Evolutionary conservation across 1,140 invertebrate genomes (phyloP), one percentile per base, ranked within the genome.

Genomic region (Pollicipes pollicipes): DNA sequence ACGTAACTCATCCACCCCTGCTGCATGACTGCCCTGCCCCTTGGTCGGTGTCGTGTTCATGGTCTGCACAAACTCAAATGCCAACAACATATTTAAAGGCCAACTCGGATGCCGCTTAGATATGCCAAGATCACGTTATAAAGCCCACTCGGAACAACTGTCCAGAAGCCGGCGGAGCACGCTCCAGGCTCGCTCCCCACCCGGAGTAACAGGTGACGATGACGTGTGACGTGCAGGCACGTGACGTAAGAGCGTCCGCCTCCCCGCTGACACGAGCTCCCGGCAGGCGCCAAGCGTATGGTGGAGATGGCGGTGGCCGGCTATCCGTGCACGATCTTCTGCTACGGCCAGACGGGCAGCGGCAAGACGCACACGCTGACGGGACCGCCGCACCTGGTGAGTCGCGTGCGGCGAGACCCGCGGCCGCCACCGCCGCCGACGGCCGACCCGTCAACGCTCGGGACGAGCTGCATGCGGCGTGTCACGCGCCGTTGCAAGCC

Each of bases 311-410:
- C 91, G 21, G 84, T 95, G 4, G 90, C 93, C 76, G 93, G 93
- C 0, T 97, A 95, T 79, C 91, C 91, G 73, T 91, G 91, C 73
- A 98, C 95, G 3, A 87, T 87, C 17, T 91, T 95, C 79, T 97
- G 95, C 76, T 98, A 98, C 80, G 95, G 95, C 66, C 95, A 98
- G 81, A 98, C 95, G 0, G 95, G 95, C 29, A 93, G 91, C 76
- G 95, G 95, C 21, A 98, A 98, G 82, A 97, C 95, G 0, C 93
- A 94, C 78, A 95, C 94, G 0, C 85, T 98, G 67, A 95, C 93
- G 0, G 94, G 94, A 70, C 93, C 93, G 68, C 93, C 90, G 3
- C 86, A 88, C 76, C 80, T 92, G 81, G 90, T 93, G 80, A 58
- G 45, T 58, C 13, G 45, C n/a, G n/a, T n/a, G n/a, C n/a, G n/a